Base-by-base conservation (phyloP, 1,140 invertebrate species). In the Brachionus paranguensis region DNA sequence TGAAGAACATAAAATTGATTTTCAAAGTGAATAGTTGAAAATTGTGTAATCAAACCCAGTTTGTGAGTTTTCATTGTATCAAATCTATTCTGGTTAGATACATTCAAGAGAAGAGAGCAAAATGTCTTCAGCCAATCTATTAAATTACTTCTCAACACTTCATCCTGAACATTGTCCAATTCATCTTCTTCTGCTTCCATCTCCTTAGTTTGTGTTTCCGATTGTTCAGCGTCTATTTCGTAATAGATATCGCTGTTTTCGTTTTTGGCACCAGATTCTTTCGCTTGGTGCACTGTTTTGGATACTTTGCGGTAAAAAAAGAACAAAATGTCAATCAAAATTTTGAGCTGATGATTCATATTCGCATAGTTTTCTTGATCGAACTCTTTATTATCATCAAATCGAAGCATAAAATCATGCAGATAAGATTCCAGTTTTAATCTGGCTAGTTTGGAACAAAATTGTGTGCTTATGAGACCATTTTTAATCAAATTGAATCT, bases 401-500 rank as follows among this genome's bases (percentile, higher is more conserved):
- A 81, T 11, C 60, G 41, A 47, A 33, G 37, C n/a, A 81, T 41
- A 81, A 81, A 81, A 14, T 81, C 78, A 41, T 81, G 50, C 11
- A 81, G 27, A 41, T 81, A 81, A 37, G 78, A 81, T 33, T 81
- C 78, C 1, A 81, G 37, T 64, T 81, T 81, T 17, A 68, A 27
- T 45, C 37, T 81, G 24, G 78, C 78, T 27, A 81, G 37, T 81
- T 81, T 81, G 27, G 78, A 81, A 17, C 78, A 81, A 68, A 81
- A 81, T 33, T 81, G 78, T 12, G 78, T 65, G 53, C 78, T 81
- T 1, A 81, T 81, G 41, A 81, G 78, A n/a, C 78, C 78, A 43
- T 60, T 81, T 81, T 81, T 81, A 8, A 81, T 81, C 33, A 81
- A 47, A 81, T 81, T 81, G 29, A 64, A 81, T 81, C 78, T 81